Conservation (phyloP, 53 echinoderm and acorn worm genomes). For the Stichopus horrens region DNA sequence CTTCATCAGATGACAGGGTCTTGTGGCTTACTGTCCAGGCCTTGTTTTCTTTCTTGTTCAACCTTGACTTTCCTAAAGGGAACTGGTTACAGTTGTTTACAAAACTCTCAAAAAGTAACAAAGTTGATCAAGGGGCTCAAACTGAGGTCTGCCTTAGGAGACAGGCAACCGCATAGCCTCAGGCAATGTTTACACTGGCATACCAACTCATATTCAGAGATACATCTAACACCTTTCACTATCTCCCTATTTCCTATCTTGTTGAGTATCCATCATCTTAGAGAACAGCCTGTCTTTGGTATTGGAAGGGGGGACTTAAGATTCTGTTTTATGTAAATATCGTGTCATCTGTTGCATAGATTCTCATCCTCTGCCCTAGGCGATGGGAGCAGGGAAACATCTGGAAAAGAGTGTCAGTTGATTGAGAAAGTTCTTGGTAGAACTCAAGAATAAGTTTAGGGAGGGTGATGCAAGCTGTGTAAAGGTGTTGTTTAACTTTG, state of each 20-base stretch:
- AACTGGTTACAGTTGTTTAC: constrained; percentile 17
- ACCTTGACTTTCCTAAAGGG: constrained; percentile 37
- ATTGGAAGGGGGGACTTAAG: constrained; percentile 8
- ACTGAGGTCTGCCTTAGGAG: constrained; percentile 33
- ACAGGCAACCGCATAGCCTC: background rate
- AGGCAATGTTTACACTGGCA: constrained; percentile 40
- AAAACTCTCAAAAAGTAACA: constrained; percentile 41
- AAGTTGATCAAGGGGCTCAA: constrained; percentile 37
- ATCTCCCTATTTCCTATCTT: background rate
- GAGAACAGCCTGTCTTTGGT: background rate
- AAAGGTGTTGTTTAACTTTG: constrained; percentile 31
- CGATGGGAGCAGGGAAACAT: constrained; percentile 13
- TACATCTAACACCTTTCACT: background rate
- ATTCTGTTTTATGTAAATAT: constrained; percentile 46
- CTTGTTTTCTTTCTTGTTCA: constrained; percentile 11
- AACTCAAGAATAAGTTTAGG: background rate
- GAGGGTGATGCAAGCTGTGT: constrained; percentile 12
- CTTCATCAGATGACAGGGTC: background rate
- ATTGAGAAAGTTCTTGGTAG: background rate
- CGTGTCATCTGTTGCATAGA: constrained; percentile 48
- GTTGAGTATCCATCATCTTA: background rate
- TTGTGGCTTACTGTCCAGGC: background rate
- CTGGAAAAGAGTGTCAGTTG: constrained; percentile 39
- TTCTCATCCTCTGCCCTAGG: constrained; percentile 1
- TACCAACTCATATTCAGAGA: constrained; percentile 29